These are phyloP conservation scores for Eupeodes latifasciatus DNA, from an alignment of 2,888 invertebrate species.

Conservation along the genomic window DNA sequence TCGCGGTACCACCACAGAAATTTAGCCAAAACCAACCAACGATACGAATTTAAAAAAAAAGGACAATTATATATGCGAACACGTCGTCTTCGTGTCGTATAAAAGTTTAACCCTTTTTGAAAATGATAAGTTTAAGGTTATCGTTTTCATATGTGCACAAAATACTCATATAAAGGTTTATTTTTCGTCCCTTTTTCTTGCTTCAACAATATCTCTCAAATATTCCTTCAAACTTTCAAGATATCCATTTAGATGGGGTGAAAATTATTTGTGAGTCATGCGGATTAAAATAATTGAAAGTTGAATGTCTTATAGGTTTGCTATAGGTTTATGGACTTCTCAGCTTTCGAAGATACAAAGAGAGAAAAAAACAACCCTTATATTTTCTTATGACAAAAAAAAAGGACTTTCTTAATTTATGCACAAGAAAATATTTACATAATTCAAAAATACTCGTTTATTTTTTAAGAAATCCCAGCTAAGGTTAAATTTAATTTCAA, in stretches of 20 bases:
- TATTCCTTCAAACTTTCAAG: slow-evolving; percentile 9
- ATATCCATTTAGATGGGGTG: slow-evolving; percentile 33
- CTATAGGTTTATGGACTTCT: too few species aligned
- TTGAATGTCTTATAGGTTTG: slow-evolving; percentile 6
- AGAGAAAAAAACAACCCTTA: slow-evolving; percentile 11
- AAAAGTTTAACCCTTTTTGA: not conserved
- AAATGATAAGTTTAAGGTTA: slow-evolving; percentile 2
- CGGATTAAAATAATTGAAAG: slow-evolving; percentile 39
- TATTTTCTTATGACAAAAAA: not conserved
- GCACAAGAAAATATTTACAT: not conserved
- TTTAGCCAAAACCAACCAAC: not conserved
- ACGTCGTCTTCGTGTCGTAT: not conserved
- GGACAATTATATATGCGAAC: not conserved
- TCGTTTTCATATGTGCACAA: not conserved
- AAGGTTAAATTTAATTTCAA: not conserved
- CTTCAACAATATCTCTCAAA: too few species aligned
- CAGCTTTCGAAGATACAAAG: too few species aligned
- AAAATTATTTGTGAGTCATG: slow-evolving; percentile 42
- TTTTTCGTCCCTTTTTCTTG: not conserved
- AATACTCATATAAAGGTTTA: not conserved
- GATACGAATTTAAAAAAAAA: not conserved
- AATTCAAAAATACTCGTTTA: not conserved
- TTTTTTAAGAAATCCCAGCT: not conserved
- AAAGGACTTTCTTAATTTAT: slow-evolving; percentile 11
- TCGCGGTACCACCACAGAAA: not conserved